Evolutionary conservation across 2,888 invertebrate species (phyloP).

Genomic region (Cheilosia grossa): DNA sequence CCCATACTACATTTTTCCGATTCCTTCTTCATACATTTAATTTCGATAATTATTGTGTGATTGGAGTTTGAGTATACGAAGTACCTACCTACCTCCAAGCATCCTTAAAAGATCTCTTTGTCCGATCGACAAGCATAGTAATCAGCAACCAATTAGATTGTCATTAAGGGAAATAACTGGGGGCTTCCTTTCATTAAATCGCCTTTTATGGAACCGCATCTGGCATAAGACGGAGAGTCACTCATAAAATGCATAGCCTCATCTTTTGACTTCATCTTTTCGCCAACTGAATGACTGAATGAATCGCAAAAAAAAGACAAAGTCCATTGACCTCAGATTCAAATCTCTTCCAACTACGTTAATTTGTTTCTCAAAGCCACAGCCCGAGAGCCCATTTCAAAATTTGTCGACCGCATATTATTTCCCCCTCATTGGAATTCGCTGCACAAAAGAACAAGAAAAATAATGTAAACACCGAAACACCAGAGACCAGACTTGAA

Average conservation of each 20-base stretch:
- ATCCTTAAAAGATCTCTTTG: background rate
- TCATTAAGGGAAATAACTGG: constrained; percentile 10
- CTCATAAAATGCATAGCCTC: constrained; percentile 34
- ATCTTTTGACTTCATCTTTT: constrained; percentile 20
- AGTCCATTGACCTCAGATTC: constrained; percentile 13
- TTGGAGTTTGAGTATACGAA: too few species aligned
- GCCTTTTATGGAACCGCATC: constrained; percentile 2
- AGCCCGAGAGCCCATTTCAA: background rate
- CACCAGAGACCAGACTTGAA: constrained; percentile 18
- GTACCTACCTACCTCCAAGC: too few species aligned
- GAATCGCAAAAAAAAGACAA: background rate
- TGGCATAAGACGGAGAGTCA: constrained; percentile 18
- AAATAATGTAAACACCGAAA: constrained; percentile 36
- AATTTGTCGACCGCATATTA: background rate
- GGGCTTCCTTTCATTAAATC: constrained; percentile 2
- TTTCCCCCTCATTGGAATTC: background rate
- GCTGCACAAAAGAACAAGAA: constrained; percentile 9
- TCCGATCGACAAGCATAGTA: background rate
- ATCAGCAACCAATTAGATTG: constrained; percentile 1
- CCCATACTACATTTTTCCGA: too few species aligned
- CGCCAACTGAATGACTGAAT: background rate
- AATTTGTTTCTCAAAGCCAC: too few species aligned
- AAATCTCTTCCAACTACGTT: background rate
- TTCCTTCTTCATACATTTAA: too few species aligned
- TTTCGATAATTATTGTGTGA: too few species aligned